Evolutionary conservation across 2,888 invertebrate genomes (phyloP).

Genomic region (Mesopsocus fuscifrons): DNA sequence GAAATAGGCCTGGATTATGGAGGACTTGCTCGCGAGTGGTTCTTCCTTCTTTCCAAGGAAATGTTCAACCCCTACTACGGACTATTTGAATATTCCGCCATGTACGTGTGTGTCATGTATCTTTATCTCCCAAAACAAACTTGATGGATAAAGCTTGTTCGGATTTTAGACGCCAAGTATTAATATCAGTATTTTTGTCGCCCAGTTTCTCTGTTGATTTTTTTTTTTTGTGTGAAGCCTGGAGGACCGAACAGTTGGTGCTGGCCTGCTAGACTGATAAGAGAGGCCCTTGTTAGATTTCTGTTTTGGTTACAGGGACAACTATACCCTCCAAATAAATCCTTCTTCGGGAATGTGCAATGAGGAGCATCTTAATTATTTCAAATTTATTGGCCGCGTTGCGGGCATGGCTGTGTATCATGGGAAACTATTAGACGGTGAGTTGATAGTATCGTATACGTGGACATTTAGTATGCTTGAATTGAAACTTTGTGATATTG

Average conservation of each 20-base stretch:
- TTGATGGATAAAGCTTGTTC: no score
- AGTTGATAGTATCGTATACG: no score
- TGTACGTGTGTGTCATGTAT: slow-evolving; percentile 37
- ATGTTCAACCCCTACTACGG: slow-evolving; percentile 99
- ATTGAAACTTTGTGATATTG: no score
- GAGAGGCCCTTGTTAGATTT: no score
- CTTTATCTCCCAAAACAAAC: no score
- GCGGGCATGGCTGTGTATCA: slow-evolving; percentile 99
- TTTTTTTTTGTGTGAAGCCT: no score
- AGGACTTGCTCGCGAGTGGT: slow-evolving; percentile 94
- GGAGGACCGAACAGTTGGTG: no score
- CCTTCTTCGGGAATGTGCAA: slow-evolving; percentile 94
- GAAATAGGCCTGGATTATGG: slow-evolving; percentile 95
- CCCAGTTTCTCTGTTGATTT: no score
- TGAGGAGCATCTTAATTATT: slow-evolving; percentile 94
- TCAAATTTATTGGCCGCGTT: slow-evolving; percentile 94
- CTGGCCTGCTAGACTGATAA: no score
- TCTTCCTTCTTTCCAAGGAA: slow-evolving; percentile 94
- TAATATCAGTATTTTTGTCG: no score
- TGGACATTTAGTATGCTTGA: no score
- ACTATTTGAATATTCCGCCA: slow-evolving; percentile 96
- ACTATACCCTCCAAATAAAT: slow-evolving; percentile 97
- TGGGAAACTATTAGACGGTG: slow-evolving; percentile 93
- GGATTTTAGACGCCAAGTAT: no score
- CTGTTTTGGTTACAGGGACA: slow-evolving; percentile 66